Base-by-base conservation (phyloP, 2,113 vertebrate species). In the Orcinus orca region DNA sequence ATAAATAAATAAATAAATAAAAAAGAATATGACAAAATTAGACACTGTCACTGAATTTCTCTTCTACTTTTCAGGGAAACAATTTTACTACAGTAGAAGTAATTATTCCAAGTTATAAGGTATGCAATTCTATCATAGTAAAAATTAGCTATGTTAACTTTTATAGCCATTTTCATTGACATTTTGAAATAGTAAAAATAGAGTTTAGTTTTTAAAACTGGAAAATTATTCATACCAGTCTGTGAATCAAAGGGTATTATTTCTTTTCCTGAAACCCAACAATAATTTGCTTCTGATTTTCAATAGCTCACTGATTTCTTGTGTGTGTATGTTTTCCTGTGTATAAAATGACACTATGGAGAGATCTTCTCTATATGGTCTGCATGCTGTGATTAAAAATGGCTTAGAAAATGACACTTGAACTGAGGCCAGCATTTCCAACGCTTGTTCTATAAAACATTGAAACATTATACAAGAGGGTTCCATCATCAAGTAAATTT, bases 161-260 rank as follows among this genome's bases (percentile, higher is more conserved):
- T 82, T 76, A 29, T 36, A 68, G 36, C 11, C 31, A 67, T 21
- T 29, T 79, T 55, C 76, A 29, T 26, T 77, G 21, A 44, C 29
- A 83, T 77, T 92, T 92, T 94, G 31, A 93, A 76, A 50, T 70
- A 62, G 50, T 38, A 60, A 84, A 60, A 83, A 92, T 70, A 36
- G 20, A 11, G 68, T 41, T 82, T 62, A 73, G 10, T 76, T 62
- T 53, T 68, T 83, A 63, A 79, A 76, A 95, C 31, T 26, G 21
- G 18, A 68, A 36, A 62, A 76, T 21, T 33, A 62, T 18, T 29
- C 25, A 82, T 23, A 31, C 5, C 12, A 29, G 3, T 87, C 36
- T 96, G 21, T 81, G 41, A 74, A 87, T 76, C 76, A 58, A 58
- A 60, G 29, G 8, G 5, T 26, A 76, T 74, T 82, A 53, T 62